Base-by-base conservation (phyloP, 2,888 invertebrate species). In the Cosmorhoe ocellata region DNA sequence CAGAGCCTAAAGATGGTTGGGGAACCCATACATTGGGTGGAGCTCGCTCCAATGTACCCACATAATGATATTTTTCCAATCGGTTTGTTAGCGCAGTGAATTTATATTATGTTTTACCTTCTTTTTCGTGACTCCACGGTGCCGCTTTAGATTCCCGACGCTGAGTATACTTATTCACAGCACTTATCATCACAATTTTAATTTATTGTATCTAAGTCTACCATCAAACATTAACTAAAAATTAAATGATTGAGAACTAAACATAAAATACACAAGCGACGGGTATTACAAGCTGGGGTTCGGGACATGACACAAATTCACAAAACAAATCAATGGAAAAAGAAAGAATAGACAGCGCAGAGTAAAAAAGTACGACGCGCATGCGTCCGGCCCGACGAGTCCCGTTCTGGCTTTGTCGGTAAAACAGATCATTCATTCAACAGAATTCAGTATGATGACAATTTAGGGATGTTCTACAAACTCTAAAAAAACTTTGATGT, bases 51-150 rank as follows among this genome's bases (percentile, higher is more conserved):
- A n/a, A n/a, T n/a, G n/a, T n/a, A n/a, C n/a, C n/a, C n/a, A n/a
- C n/a, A n/a, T n/a, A n/a, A n/a, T n/a, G n/a, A n/a, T n/a, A 24
- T 6, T 18, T 18, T 24, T 6, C 4, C 7, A 6, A 24, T 24
- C 24, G 24, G 24, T 24, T 4, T 18, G n/a, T n/a, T n/a, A n/a
- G n/a, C n/a, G 18, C 18, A 18, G 18, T 18, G 2, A 18, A 18
- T 18, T 18, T n/a, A 18, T 3, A 18, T 3, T 24, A 24, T 4
- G 5, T 3, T 82, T 84, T 89, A 91, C 91, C 91, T 91, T 88
- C 91, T 85, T 91, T 91, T 91, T 89, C 90, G 88, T 84, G 91
- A 90, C 91, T 91, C 91, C 91, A 91, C 91, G 91, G 88, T 91
- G 91, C 90, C 87, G 91, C 84, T 85, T 90, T 91, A 84, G 79